Evolutionary conservation across 2,888 invertebrate species (phyloP).

Genomic region (Dioctria rufipes): DNA sequence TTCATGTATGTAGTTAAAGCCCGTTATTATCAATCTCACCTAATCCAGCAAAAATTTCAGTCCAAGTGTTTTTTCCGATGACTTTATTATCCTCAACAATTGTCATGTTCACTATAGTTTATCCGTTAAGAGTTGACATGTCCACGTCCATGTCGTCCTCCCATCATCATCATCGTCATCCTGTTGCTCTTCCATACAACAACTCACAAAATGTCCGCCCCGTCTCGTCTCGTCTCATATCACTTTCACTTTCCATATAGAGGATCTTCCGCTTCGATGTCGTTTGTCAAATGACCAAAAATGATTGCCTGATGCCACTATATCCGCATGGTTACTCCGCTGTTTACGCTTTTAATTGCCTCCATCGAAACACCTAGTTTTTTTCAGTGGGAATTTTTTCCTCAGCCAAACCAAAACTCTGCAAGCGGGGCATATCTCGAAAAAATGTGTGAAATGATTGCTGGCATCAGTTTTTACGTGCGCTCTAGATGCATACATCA

Average conservation of each 20-base stretch:
- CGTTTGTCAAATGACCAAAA: conserved; percentile 50
- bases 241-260: conserved; percentile 30
- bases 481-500: conserved; percentile 46
- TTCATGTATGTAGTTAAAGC: too few species aligned
- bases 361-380: conserved; percentile 38
- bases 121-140: not conserved
- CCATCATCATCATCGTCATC: conserved; percentile 35
- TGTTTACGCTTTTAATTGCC: conserved; percentile 50
- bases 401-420: not conserved
- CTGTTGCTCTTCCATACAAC: conserved; percentile 24
- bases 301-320: conserved; percentile 35
- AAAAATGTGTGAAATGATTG: conserved; percentile 53
- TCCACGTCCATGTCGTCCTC: not conserved
- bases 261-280: conserved; percentile 45
- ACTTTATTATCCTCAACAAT: conserved; percentile 23
- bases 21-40: too few species aligned
- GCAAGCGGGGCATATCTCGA: conserved; percentile 25
- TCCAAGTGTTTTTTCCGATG: not conserved
- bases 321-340: conserved; percentile 40
- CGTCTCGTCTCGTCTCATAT: not conserved
- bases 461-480: conserved; percentile 51
- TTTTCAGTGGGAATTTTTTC: conserved; percentile 33
- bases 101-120: conserved; percentile 26
- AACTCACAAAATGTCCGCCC: not conserved
- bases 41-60: too few species aligned